Evolutionary conservation across 2,888 invertebrate species (phyloP).

Genomic region (Erynnis tages): DNA sequence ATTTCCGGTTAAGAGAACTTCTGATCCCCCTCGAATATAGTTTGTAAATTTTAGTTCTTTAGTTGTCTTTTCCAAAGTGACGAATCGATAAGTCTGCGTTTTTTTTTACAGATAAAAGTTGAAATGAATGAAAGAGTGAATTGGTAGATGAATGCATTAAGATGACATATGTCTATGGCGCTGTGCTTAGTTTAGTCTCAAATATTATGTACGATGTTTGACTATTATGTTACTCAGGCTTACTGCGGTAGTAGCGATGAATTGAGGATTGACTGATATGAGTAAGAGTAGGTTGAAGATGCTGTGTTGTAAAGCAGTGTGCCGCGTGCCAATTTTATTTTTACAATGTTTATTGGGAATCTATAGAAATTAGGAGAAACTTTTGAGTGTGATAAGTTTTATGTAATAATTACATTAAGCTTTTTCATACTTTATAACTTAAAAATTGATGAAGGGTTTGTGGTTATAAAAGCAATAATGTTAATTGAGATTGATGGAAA

Average conservation of each 20-base stretch:
- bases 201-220: slow-evolving; percentile 63
- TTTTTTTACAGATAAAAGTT: slow-evolving; percentile 62
- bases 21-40: slow-evolving; percentile 77
- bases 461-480: slow-evolving; percentile 52
- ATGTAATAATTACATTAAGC: slow-evolving; percentile 6
- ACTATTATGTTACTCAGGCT: slow-evolving; percentile 54
- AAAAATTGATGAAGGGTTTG: neutral
- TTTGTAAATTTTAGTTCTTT: slow-evolving; percentile 71
- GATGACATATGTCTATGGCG: slow-evolving; percentile 60
- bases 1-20: slow-evolving; percentile 60
- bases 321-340: slow-evolving; percentile 65
- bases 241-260: slow-evolving; percentile 48
- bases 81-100: slow-evolving; percentile 77
- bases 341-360: slow-evolving; percentile 19
- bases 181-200: slow-evolving; percentile 77
- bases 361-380: slow-evolving; percentile 23
- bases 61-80: slow-evolving; percentile 77
- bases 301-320: slow-evolving; percentile 50
- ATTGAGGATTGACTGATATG: slow-evolving; percentile 68
- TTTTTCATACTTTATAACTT: slow-evolving; percentile 11
- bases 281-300: slow-evolving; percentile 53
- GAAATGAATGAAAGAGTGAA: slow-evolving; percentile 55
- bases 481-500: slow-evolving; percentile 41
- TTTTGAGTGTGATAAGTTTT: slow-evolving; percentile 2
- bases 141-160: slow-evolving; percentile 50